A percentile compares a stretch with the other conserved stretches of the same genome.
Evolutionary conservation across 2,888 invertebrate genomes (phyloP).

Genomic region (Drosophila prolongata): DNA sequence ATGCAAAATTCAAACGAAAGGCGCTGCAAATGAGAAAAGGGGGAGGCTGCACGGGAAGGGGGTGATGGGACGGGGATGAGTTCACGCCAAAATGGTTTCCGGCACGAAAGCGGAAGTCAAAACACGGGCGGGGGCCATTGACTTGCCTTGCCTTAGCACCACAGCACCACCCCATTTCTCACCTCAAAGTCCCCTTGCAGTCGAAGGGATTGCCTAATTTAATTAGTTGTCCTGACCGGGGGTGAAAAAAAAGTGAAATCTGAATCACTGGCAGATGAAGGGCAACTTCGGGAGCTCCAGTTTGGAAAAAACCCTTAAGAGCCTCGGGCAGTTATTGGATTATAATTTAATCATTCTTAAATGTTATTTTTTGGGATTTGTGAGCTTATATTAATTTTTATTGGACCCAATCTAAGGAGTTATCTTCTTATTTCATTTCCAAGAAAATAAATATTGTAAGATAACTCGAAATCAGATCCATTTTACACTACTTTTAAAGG

Average conservation of each 20-base stretch:
- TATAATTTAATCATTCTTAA: conserved; percentile 1
- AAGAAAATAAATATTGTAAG: no score
- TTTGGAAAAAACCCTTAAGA: background rate
- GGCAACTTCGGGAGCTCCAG: background rate
- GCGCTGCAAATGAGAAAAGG: conserved; percentile 67
- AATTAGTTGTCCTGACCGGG: conserved; percentile 66
- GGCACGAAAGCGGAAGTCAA: conserved; percentile 74
- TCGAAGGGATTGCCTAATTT: conserved; percentile 73
- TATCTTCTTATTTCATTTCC: no score
- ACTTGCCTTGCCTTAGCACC: conserved; percentile 56
- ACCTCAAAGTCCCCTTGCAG: conserved; percentile 44
- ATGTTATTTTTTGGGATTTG: background rate
- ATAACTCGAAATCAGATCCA: no score
- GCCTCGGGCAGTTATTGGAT: background rate
- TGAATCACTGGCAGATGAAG: conserved; percentile 8
- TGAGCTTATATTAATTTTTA: no score
- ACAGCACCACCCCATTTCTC: conserved; percentile 16
- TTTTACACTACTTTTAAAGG: no score
- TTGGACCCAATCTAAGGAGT: no score
- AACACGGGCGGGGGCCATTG: conserved; percentile 45
- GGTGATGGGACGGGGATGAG: conserved; percentile 38
- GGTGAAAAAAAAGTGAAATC: conserved; percentile 2
- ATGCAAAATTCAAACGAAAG: conserved; percentile 77
- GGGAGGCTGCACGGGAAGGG: conserved; percentile 2
- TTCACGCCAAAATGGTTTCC: conserved; percentile 79